Evolutionary conservation across 2,797 vertebrate species (phyloP).

Genomic region (Mergus octosetaceus): DNA sequence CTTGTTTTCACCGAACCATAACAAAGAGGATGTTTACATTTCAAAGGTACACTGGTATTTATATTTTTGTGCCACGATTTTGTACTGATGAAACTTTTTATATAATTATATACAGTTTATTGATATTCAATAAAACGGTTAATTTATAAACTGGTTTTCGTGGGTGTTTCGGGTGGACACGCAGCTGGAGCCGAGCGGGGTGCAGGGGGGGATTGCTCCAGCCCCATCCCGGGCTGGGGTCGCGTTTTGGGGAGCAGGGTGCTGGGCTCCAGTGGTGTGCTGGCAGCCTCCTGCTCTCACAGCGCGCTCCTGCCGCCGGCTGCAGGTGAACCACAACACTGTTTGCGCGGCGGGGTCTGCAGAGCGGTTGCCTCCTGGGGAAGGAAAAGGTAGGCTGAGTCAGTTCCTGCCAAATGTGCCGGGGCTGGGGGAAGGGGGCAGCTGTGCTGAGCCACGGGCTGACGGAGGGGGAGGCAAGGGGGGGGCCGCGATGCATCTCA

Average conservation of each 20-base stretch:
- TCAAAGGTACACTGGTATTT: constrained; percentile 89
- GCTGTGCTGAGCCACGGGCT: not conserved
- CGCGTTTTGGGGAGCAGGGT: not conserved
- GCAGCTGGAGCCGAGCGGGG: not conserved
- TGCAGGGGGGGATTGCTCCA: not conserved
- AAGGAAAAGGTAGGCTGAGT: not conserved
- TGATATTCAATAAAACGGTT: constrained; percentile 86
- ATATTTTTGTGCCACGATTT: constrained; percentile 84
- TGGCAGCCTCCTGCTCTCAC: not conserved
- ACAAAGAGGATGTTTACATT: constrained; percentile 86
- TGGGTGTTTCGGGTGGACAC: not conserved
- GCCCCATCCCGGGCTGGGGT: too few relatives aligned
- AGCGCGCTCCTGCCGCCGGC: fast-evolving
- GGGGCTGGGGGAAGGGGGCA: not conserved
- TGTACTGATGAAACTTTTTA: constrained; percentile 84
- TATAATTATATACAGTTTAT: constrained; percentile 85
- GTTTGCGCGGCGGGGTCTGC: fast-evolving
- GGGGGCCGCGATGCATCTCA: fast-evolving
- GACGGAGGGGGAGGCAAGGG: not conserved
- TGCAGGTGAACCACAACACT: not conserved
- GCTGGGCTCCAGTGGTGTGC: not conserved
- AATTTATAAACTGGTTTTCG: constrained; percentile 77
- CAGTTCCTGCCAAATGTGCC: not conserved
- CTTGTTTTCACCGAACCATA: constrained; percentile 73
- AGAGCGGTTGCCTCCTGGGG: not conserved